Conservation (phyloP, 2,113 vertebrate species). For the Asarcornis scutulata region DNA sequence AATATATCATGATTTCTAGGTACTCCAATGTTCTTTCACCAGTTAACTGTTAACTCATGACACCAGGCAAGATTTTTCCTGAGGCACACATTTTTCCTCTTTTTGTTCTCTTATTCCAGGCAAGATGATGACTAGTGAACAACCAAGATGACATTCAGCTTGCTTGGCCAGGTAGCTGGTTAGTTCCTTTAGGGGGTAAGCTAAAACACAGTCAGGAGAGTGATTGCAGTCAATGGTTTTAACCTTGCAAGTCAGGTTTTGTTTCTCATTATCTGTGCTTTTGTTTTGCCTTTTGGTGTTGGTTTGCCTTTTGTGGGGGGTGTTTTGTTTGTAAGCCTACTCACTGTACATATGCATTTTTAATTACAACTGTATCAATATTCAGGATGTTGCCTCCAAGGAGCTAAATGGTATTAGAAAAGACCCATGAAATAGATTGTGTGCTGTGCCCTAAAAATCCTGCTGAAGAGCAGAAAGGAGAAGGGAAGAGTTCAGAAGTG, state of each 20-base stretch:
- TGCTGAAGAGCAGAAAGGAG: not conserved
- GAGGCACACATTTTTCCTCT: not conserved
- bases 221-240: not conserved
- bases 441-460: not conserved
- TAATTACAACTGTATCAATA: not conserved
- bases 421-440: not conserved
- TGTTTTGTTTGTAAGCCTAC: not conserved
- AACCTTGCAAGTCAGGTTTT: not conserved
- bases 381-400: not conserved
- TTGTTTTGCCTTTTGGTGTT: not conserved
- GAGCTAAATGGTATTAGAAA: not conserved
- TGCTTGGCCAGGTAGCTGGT: not conserved
- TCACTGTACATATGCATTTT: not conserved
- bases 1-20: conserved; percentile 18
- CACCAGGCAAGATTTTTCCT: not conserved
- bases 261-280: not conserved
- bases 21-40: conserved; percentile 15
- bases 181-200: not conserved
- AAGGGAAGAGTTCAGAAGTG: not conserved
- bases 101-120: not conserved
- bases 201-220: not conserved
- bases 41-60: conserved; percentile 42
- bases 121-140: not conserved
- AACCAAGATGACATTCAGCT: not conserved
- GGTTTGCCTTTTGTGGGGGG: too few relatives aligned